Evolutionary conservation across 1,140 invertebrate genomes (phyloP).

Genomic region (Tachypleus tridentatus): DNA sequence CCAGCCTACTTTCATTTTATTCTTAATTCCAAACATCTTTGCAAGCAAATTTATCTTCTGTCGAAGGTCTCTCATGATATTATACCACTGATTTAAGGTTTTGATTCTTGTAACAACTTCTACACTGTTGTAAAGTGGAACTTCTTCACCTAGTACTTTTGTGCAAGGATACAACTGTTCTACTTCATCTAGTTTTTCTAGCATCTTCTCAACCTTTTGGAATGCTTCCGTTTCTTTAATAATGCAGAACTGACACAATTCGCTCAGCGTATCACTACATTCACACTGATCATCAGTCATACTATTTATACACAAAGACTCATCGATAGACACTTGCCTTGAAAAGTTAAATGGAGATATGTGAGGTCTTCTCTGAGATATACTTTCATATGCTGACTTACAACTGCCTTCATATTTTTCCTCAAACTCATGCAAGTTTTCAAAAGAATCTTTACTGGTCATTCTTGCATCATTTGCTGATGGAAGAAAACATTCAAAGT

Average conservation of each 20-base stretch:
- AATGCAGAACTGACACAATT: slow-evolving; percentile 40
- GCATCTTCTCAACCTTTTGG: slow-evolving; percentile 52
- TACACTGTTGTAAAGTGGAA: slow-evolving; percentile 52
- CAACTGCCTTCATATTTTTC: no score
- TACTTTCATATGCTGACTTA: no score
- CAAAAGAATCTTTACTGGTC: no score
- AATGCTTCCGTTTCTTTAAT: slow-evolving; percentile 56
- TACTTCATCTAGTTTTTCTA: slow-evolving; percentile 55
- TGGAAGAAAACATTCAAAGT: no score
- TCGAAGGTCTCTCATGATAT: slow-evolving; percentile 68
- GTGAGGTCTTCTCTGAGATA: no score
- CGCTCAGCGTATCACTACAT: slow-evolving; percentile 12
- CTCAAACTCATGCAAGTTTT: no score
- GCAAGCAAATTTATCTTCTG: slow-evolving; percentile 65
- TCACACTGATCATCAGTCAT: slow-evolving; percentile 4
- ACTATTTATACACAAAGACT: no score
- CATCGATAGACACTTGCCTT: no score
- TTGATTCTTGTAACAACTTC: slow-evolving; percentile 54
- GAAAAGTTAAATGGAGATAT: no score
- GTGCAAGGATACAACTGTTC: slow-evolving; percentile 71
- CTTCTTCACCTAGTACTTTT: slow-evolving; percentile 57
- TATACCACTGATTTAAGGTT: slow-evolving; percentile 80
- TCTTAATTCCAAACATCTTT: slow-evolving; percentile 49
- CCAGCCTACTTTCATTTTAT: slow-evolving; percentile 32
- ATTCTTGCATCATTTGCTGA: no score